Evolutionary conservation across 2,113 vertebrate species (phyloP), one percentile per base, ranked within the genome.

Genomic region (Irena cyanogastra): DNA sequence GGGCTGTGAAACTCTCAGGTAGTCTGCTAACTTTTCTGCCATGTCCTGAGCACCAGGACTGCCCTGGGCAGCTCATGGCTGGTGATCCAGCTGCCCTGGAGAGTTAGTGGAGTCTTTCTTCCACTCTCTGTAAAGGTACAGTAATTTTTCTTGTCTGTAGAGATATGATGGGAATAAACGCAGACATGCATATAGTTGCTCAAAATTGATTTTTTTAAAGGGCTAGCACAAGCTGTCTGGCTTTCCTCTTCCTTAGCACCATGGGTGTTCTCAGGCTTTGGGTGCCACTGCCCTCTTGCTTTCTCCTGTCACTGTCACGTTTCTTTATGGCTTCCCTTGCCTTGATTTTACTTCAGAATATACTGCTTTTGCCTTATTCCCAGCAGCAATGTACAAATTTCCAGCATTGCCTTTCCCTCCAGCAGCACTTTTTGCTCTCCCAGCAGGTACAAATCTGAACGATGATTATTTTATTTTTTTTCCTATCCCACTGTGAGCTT

Each of bases 41-140:
- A 0, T 4, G 4, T 23, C 47, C 35, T 2, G 7, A 60, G 59
- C 42, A 26, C 41, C 41, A 33, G 61, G 23, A 18, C 35, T 59
- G 69, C 13, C 5, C 16, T 0, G 0, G 17, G 16, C 57, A 56
- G 49, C 27, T 64, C 7, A 4, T 52, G 37, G 13, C 20, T 49
- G 66, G n/a, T 9, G 28, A n/a, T 89, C n/a, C 59, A 53, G 37
- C 72, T 86, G 45, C n/a, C 22, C 24, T 6, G n/a, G 49, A n/a
- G 50, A 8, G 6, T 7, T 57, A 23, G 20, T 21, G 31, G 41
- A 59, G 41, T 28, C 35, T 75, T 75, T 56, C 6, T 56, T 63
- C 57, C 63, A 15, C 33, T 76, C 52, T 42, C 5, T 13, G 5
- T 76, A 22, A 57, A 52, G 7, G 18, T 21, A 18, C 21, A 54